Base-by-base conservation (phyloP, 1,140 invertebrate species). In the Micrasema longulum region DNA sequence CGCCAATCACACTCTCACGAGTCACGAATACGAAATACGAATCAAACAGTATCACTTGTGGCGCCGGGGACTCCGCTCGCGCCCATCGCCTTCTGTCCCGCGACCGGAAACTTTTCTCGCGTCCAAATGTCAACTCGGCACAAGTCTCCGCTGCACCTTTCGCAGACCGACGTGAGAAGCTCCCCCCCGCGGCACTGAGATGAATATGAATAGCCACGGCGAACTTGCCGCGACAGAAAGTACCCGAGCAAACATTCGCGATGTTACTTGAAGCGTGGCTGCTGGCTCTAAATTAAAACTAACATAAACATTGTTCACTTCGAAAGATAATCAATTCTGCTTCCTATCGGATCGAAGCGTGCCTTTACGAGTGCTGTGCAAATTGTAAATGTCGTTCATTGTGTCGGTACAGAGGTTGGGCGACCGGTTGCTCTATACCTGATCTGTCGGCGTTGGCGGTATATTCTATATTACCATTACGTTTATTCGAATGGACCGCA, bases 381-480 rank as follows among this genome's bases (percentile, higher is more conserved):
- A 64, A 64, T 47, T 64, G 43, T 64, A 47, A 45, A 64, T 47
- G 60, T 47, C 43, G 38, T 64, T 45, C 43, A 31, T 64, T 47
- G 60, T 47, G 43, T 60, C 36, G 35, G 55, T 47, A 23, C 43
- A 31, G 60, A 64, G 60, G 60, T 47, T 47, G 43, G 60, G 60
- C 65, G 65, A 55, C 65, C 65, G 50, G 65, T 68, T 66, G 47
- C 12, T 20, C 14, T 43, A 35, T 67, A 68, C 65, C 65, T 68
- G 65, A 53, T 20, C 20, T 12, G 36, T 14, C 20, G 26, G 65
- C 48, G 65, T 68, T 50, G 63, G 63, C 63, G 63, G 43, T 26
- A 35, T 50, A 38, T 68, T 55, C 50, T 68, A 43, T 68, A 68
- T 68, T 68, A 68, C 36, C 63, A 20, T 36, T 23, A 43, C 65